Percentiles rank a stretch among this genome's conserved stretches.
phyloP scores from a whole-genome alignment of 1,140 invertebrate species.

The Drosophila sucinea region DNA sequence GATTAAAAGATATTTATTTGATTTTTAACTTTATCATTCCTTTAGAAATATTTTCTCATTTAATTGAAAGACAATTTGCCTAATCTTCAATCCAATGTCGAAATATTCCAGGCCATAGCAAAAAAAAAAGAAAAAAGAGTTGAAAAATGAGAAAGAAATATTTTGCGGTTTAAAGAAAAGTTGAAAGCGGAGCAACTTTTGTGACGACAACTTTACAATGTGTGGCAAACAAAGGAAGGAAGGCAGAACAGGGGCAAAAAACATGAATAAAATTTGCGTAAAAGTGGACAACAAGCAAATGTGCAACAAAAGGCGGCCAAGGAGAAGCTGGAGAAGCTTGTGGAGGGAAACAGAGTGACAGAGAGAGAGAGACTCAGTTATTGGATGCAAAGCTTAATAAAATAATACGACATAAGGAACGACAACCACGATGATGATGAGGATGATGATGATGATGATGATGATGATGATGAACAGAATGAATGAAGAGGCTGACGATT shows the following conservation, averaged over 20 bases:
- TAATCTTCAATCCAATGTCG: conserved; percentile 7
- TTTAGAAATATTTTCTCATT: conserved; percentile 8
- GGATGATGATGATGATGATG: conserved; percentile 55
- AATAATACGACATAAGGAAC: conserved; percentile 78
- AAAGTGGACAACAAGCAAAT: conserved; percentile 72
- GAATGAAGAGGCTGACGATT: conserved; percentile 50
- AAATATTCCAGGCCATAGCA: conserved; percentile 1
- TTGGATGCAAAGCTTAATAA: conserved; percentile 66
- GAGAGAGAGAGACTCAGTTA: conserved; percentile 5
- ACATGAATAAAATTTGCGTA: conserved; percentile 81
- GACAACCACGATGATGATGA: conserved; percentile 26
- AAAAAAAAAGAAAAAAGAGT: background rate
- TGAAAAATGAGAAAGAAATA: background rate
- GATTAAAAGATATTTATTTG: too few relatives aligned
- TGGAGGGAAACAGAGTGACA: conserved; percentile 16
- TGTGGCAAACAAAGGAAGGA: conserved; percentile 35
- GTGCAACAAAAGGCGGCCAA: conserved; percentile 31
- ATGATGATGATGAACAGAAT: conserved; percentile 46
- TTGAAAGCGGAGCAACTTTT: conserved; percentile 18
- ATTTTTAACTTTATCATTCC: background rate
- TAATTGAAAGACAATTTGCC: conserved; percentile 9
- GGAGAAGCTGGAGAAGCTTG: background rate
- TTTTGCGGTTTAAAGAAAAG: conserved; percentile 10
- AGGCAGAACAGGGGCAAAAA: conserved; percentile 23
- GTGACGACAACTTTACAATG: conserved; percentile 16